Percentiles rank a stretch among this genome's conserved stretches.
Evolutionary conservation across 2,888 invertebrate genomes (phyloP).

Genomic region (Xestia c-nigrum): DNA sequence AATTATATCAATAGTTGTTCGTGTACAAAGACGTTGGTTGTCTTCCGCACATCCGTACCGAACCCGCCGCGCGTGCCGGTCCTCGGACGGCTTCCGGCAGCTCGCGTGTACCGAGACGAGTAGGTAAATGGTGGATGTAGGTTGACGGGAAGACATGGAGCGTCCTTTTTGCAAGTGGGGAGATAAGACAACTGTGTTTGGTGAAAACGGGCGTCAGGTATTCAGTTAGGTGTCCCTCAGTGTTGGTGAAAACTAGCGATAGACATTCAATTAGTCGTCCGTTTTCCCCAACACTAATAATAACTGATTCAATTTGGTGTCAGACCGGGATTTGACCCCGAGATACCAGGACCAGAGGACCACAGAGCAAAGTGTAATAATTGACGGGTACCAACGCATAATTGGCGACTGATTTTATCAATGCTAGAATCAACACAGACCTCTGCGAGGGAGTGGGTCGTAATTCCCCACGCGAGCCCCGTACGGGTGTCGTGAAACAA

Average conservation of each 20-base stretch:
- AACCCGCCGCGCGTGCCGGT: background rate
- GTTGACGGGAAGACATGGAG: slow-evolving; percentile 17
- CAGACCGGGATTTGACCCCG: background rate
- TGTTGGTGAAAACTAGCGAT: no score
- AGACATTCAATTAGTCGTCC: no score
- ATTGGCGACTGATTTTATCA: background rate
- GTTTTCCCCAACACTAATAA: no score
- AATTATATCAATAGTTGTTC: slow-evolving; percentile 22
- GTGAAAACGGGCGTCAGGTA: no score
- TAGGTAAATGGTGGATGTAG: slow-evolving; percentile 24
- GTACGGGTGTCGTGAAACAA: background rate
- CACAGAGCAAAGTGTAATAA: background rate
- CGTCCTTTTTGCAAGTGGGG: background rate
- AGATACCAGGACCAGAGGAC: background rate
- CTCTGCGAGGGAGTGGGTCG: background rate
- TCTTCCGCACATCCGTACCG: slow-evolving; percentile 7
- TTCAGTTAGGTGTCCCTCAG: no score
- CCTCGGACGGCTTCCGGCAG: slow-evolving; percentile 27
- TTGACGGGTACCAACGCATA: background rate
- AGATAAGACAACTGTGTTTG: background rate
- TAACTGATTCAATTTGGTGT: no score
- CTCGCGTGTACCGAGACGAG: slow-evolving; percentile 29
- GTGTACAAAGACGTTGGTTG: background rate
- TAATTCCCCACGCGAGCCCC: no score
- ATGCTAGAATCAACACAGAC: background rate